Evolutionary conservation across 2,113 vertebrate species (phyloP).

Genomic region (Cacatua alba): DNA sequence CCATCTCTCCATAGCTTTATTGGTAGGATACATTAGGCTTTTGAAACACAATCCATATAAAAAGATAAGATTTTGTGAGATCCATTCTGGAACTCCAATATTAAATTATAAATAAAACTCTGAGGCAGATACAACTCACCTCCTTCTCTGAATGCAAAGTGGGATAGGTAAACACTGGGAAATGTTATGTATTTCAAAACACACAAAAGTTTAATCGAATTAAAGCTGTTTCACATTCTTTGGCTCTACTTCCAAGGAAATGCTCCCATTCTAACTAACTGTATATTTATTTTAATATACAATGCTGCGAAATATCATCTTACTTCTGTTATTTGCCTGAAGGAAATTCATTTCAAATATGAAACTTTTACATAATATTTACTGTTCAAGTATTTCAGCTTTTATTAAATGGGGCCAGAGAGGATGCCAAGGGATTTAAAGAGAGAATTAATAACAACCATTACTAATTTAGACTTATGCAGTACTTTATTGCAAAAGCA

Average conservation of each 20-base stretch:
- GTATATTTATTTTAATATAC: conserved; percentile 69
- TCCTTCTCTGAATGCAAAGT: neutral
- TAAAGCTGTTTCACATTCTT: conserved; percentile 40
- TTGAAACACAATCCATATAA: neutral
- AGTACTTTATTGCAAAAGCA: conserved; percentile 42
- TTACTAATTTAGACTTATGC: conserved; percentile 49
- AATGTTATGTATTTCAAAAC: conserved; percentile 40
- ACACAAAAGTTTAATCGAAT: conserved; percentile 49
- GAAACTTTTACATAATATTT: conserved; percentile 70
- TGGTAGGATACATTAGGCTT: neutral
- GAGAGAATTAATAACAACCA: conserved; percentile 61
- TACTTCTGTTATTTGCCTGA: conserved; percentile 66
- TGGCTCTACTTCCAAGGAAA: conserved; percentile 38
- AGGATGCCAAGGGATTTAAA: conserved; percentile 55
- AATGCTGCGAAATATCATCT: conserved; percentile 65
- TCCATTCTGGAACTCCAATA: neutral
- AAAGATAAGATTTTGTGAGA: neutral
- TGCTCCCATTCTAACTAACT: conserved; percentile 35
- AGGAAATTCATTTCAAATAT: conserved; percentile 73
- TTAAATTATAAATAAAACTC: conserved; percentile 27
- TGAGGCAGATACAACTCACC: conserved; percentile 10
- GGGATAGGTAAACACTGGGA: conserved; percentile 20
- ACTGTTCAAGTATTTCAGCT: conserved; percentile 56
- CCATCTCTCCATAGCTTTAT: neutral
- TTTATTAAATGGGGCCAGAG: conserved; percentile 65